phyloP scores from a whole-genome alignment of 1,140 invertebrate genomes.

The Adelges cooleyi region DNA sequence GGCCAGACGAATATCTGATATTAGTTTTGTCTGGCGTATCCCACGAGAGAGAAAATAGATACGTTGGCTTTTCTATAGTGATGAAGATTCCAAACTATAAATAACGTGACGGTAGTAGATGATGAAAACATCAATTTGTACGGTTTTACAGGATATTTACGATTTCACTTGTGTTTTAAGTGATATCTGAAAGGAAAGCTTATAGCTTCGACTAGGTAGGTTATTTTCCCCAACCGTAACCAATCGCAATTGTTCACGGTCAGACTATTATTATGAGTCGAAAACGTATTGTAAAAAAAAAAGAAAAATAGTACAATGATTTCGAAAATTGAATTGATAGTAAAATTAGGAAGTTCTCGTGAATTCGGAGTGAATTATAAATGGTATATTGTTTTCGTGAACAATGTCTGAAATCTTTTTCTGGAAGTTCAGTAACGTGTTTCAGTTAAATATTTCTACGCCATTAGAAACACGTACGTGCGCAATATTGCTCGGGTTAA shows the following conservation, averaged over 20 bases:
- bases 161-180: conserved; percentile 4
- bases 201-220: background rate
- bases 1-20: too few species aligned
- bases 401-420: too few species aligned
- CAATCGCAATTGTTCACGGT: conserved; percentile 25
- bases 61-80: too few species aligned
- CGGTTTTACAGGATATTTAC: conserved; percentile 6
- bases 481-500: too few species aligned
- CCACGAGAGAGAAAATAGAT: too few species aligned
- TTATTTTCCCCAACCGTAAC: conserved; percentile 8
- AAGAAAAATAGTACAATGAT: background rate
- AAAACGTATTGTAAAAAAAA: background rate
- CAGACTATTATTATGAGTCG: conserved; percentile 3
- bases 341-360: background rate
- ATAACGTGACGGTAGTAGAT: too few species aligned
- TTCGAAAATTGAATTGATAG: background rate
- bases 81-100: too few species aligned
- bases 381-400: background rate
- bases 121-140: conserved; percentile 12
- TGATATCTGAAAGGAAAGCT: conserved; percentile 20
- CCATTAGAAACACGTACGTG: too few species aligned
- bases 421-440: too few species aligned
- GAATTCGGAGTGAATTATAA: background rate
- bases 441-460: too few species aligned
- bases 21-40: too few species aligned